phyloP scores from a whole-genome alignment of 2,113 vertebrate species.

The Periophthalmodon schlosseri region DNA sequence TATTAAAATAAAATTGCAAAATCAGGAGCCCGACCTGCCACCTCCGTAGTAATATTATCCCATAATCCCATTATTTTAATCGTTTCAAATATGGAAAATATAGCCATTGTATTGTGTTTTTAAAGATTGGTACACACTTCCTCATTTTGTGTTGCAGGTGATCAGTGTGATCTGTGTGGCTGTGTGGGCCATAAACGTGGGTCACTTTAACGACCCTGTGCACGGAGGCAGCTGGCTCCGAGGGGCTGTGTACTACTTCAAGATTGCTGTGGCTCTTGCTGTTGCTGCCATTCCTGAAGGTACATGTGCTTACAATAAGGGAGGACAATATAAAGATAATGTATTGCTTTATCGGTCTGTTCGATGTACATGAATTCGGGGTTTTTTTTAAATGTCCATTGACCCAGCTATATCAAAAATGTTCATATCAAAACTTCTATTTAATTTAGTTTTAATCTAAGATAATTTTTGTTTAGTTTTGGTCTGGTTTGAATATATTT shows the following conservation, averaged over 20 bases:
- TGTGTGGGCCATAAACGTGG: conserved; percentile 94
- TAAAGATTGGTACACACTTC: background rate
- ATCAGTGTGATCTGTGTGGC: conserved; percentile 95
- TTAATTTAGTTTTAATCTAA: no score
- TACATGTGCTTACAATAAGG: conserved; percentile 26
- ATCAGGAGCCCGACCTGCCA: background rate
- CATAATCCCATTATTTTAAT: no score
- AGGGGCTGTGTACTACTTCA: conserved; percentile 93
- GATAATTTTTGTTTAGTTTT: no score
- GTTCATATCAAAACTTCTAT: no score
- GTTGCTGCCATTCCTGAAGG: conserved; percentile 93
- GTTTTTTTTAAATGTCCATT: no score
- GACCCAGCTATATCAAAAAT: no score
- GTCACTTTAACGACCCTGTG: conserved; percentile 90
- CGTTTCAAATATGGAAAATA: no score
- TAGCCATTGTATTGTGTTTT: background rate
- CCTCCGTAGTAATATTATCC: background rate
- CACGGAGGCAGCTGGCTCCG: conserved; percentile 93
- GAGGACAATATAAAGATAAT: no score
- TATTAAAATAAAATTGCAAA: no score
- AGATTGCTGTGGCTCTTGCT: conserved; percentile 90
- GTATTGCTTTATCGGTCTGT: no score
- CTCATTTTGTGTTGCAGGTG: conserved; percentile 68
- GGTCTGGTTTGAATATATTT: no score
- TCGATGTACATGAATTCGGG: no score